phyloP scores from a whole-genome alignment of 1,140 invertebrate genomes.

The Psix sp. region DNA sequence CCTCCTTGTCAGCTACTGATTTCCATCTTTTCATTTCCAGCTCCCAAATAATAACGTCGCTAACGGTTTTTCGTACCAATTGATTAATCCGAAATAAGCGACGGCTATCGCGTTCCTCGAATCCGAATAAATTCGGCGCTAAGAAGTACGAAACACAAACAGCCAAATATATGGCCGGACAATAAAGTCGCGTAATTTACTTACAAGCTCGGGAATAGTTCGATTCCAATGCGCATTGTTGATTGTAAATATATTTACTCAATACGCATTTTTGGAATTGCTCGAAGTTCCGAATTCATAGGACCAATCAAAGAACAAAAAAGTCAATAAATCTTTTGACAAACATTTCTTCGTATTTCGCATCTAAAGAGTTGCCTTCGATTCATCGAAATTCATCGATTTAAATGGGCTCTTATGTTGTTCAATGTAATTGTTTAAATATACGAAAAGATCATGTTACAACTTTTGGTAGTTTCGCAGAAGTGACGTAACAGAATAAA shows the following conservation, averaged over 20 bases:
- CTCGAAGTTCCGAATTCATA: too few species aligned
- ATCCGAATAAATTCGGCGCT: conserved; percentile 40
- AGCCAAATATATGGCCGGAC: conserved; percentile 32
- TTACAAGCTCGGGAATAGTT: conserved; percentile 30
- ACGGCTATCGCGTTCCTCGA: conserved; percentile 23
- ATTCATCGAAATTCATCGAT: too few species aligned
- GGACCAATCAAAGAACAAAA: too few species aligned
- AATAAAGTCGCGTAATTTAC: conserved; percentile 46
- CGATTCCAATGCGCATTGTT: conserved; percentile 40
- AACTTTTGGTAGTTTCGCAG: too few species aligned
- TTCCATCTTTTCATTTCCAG: conserved; percentile 7
- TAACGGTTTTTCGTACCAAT: conserved; percentile 35
- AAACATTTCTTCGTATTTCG: too few species aligned
- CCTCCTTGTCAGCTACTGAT: conserved; percentile 10
- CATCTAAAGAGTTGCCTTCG: too few species aligned
- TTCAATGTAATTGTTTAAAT: too few species aligned
- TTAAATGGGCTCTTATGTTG: too few species aligned
- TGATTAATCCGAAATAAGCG: conserved; percentile 29
- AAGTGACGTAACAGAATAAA: too few species aligned
- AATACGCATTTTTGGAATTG: conserved; percentile 25
- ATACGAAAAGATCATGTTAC: too few species aligned
- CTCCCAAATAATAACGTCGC: conserved; percentile 10
- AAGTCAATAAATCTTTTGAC: too few species aligned
- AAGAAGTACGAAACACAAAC: conserved; percentile 27
- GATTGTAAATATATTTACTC: conserved; percentile 6